Evolutionary conservation across 2,797 vertebrate species (phyloP).

Genomic region (Rhabdophis nuchalis): DNA sequence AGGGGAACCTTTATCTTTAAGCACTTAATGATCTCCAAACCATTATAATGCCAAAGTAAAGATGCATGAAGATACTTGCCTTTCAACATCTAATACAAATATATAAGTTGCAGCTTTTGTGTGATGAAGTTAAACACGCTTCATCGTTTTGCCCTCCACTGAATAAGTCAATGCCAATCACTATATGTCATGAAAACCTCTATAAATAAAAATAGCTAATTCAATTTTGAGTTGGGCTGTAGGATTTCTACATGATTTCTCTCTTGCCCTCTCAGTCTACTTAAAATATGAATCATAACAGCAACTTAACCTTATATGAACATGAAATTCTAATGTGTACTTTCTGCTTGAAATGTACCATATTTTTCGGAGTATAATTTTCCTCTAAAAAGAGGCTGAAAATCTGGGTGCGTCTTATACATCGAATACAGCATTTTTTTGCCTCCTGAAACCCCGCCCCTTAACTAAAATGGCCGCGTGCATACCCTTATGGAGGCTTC

Average conservation of each 20-base stretch:
- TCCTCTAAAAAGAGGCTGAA: no score
- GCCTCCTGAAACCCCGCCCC: no score
- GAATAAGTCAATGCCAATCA: not conserved
- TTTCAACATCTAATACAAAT: not conserved
- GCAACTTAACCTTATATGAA: not conserved
- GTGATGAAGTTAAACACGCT: not conserved
- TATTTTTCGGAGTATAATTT: no score
- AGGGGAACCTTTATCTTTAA: no score
- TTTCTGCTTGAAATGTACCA: not conserved
- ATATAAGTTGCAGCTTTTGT: not conserved
- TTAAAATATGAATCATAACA: not conserved
- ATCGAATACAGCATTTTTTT: no score
- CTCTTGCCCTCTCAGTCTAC: not conserved
- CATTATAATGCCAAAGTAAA: not conserved
- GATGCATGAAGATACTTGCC: not conserved
- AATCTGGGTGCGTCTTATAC: no score
- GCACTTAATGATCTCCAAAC: not conserved
- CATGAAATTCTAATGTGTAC: not conserved
- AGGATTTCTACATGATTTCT: not conserved
- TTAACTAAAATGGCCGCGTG: no score
- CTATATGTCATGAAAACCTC: not conserved
- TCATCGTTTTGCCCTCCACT: not conserved
- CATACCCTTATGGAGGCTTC: no score
- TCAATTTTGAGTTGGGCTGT: not conserved
- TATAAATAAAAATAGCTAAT: not conserved